Percentiles rank a stretch among this genome's conserved stretches.
phyloP scores from a whole-genome alignment of 35 echinoderm and acorn worm genomes.

The Chiridota heheva region DNA sequence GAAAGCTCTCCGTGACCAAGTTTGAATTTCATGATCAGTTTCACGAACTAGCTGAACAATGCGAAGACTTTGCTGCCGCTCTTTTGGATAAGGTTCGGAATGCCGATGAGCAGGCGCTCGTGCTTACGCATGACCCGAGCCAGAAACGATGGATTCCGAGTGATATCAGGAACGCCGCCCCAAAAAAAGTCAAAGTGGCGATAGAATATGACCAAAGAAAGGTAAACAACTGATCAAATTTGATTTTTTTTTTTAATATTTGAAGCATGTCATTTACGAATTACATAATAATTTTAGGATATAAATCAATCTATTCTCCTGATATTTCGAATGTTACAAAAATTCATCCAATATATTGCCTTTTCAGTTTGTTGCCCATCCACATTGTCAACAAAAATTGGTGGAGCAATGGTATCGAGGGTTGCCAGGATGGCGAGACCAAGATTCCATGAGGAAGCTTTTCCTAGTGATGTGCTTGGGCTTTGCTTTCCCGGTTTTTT shows the following conservation, averaged over 20 bases:
- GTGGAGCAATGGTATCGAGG: conserved; percentile 23
- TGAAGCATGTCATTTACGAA: neutral
- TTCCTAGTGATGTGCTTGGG: neutral
- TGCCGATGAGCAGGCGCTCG: conserved; percentile 3
- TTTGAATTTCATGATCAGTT: conserved; percentile 10
- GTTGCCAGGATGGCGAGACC: conserved; percentile 18
- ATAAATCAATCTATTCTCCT: no score
- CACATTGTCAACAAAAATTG: conserved; percentile 20
- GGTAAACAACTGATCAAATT: conserved; percentile 1
- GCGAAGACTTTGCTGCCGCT: neutral
- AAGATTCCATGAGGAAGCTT: neutral
- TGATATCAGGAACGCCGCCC: neutral
- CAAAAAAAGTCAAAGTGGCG: conserved; percentile 1
- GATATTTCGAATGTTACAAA: neutral
- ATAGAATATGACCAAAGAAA: conserved; percentile 27
- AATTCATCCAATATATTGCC: neutral
- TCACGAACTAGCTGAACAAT: conserved; percentile 17
- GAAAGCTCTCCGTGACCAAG: neutral
- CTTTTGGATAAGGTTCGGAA: conserved; percentile 17
- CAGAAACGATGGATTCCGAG: neutral
- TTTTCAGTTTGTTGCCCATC: conserved; percentile 39
- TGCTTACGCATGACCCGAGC: conserved; percentile 5
- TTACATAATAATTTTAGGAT: neutral
- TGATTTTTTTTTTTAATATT: neutral
- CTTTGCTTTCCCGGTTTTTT: neutral